Base-by-base conservation (phyloP, 2,797 vertebrate genomes). In the Acanthurus tractus region DNA sequence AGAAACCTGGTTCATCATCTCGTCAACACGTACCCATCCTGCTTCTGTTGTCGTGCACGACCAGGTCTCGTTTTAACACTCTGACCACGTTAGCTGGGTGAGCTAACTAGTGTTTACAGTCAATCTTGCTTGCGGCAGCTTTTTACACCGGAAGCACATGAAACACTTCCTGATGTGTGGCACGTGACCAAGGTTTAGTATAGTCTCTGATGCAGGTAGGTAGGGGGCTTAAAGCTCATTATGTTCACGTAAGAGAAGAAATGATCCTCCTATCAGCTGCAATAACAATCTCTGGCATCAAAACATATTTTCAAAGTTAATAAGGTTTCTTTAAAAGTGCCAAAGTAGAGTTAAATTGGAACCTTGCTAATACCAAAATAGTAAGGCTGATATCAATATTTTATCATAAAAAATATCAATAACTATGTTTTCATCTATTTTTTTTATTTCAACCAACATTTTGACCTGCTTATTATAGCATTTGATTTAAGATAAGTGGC, bases 1-100 rank as follows among this genome's bases (percentile, higher is more conserved):
- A 4, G 0, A 13, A 0, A 4, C 20, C 0, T 8, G 1, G 9
- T 15, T 1, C 5, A 6, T 15, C 12, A 15, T 2, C 12, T 0
- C 2, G 0, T 3, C 10, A 5, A 3, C 8, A 79, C 86, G 7
- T 65, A 92, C 89, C 83, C 86, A 87, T 90, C 2, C 22, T 46
- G 49, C 13, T 14, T 2, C 49, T 14, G 1, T n/a, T 3, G 53
- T 1, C 22, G 6, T 53, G n/a, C 18, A 2, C 9, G 6, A n/a
- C 38, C 0, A 20, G 0, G 3, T 25, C 11, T 5, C 50, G 1
- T 15, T 12, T 6, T 2, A 15, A 7, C 46, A 2, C 20, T 0
- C 13, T 2, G 0, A 9, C 1, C 18, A 0, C 6, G n/a, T 1
- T 67, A 70, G 53, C 73, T 1, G 0, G 10, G 0, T 2, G 4